Evolutionary conservation across 2,888 invertebrate genomes (phyloP).

Genomic region (Cataglyphis altisquamis): DNA sequence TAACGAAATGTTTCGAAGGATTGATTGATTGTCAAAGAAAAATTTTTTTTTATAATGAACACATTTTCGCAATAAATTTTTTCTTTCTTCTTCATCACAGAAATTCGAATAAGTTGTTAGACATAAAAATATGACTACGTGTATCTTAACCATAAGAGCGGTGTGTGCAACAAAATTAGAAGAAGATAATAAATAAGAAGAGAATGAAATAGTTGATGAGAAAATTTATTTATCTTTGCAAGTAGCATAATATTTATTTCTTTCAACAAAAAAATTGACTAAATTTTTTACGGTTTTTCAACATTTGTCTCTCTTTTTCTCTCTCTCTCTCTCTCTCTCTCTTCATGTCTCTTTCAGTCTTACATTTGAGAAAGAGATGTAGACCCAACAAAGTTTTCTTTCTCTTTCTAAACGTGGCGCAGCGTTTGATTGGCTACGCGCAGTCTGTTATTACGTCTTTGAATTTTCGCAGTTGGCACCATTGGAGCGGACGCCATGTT

Average conservation of each 20-base stretch:
- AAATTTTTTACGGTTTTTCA: neutral
- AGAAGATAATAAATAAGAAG: neutral
- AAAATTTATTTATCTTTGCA: neutral
- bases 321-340: too few species aligned
- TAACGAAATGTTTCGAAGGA: neutral
- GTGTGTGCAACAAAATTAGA: neutral
- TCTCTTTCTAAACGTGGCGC: neutral
- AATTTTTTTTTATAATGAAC: neutral
- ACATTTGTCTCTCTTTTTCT: neutral
- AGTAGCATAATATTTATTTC: neutral
- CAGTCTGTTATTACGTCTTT: neutral
- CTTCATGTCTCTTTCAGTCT: neutral
- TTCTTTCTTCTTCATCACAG: neutral
- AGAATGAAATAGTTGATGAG: neutral
- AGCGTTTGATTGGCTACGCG: neutral
- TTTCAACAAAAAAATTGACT: neutral
- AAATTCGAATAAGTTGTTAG: neutral
- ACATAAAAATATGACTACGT: neutral
- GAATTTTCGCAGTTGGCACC: neutral
- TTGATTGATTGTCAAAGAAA: neutral
- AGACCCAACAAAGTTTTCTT: neutral
- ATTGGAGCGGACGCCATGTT: neutral
- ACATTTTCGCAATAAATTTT: neutral
- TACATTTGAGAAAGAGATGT: too few species aligned
- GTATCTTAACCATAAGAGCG: neutral